phyloP scores from a whole-genome alignment of 2,888 invertebrate genomes.

The Cephus rjabovi region DNA sequence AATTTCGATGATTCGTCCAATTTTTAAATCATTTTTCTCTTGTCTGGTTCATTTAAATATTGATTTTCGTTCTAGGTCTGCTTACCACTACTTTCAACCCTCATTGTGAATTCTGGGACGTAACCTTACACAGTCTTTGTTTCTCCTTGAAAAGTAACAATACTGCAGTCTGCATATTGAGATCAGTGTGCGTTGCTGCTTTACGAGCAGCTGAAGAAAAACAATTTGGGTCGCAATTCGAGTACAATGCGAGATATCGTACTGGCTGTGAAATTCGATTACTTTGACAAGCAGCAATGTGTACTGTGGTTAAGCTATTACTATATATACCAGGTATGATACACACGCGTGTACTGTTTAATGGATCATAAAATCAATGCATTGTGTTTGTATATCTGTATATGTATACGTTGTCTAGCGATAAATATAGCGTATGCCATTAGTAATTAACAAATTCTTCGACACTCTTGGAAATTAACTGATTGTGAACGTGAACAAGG shows the following conservation, averaged over 20 bases:
- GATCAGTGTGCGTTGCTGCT: not conserved
- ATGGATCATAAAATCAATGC: not conserved
- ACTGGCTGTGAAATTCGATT: not conserved
- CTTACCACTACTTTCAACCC: not conserved
- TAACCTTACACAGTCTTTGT: not conserved
- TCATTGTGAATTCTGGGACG: not conserved
- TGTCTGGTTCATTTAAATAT: too few relatives aligned
- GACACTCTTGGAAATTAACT: not conserved
- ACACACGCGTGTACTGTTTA: not conserved
- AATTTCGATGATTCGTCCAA: not conserved
- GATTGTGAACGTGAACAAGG: not conserved
- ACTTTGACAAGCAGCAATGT: not conserved
- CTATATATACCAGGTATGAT: not conserved
- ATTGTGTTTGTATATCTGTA: not conserved
- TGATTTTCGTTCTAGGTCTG: too few relatives aligned
- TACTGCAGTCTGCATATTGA: not conserved
- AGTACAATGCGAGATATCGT: not conserved
- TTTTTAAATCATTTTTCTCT: too few relatives aligned
- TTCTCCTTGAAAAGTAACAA: not conserved
- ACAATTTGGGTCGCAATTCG: not conserved
- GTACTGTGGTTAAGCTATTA: not conserved
- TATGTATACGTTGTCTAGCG: not conserved
- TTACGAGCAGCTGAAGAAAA: not conserved
- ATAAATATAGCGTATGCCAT: not conserved
- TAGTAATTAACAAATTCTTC: not conserved